Evolutionary conservation across 2,888 invertebrate genomes (phyloP).

Genomic region (Caenorhabditis plicata): DNA sequence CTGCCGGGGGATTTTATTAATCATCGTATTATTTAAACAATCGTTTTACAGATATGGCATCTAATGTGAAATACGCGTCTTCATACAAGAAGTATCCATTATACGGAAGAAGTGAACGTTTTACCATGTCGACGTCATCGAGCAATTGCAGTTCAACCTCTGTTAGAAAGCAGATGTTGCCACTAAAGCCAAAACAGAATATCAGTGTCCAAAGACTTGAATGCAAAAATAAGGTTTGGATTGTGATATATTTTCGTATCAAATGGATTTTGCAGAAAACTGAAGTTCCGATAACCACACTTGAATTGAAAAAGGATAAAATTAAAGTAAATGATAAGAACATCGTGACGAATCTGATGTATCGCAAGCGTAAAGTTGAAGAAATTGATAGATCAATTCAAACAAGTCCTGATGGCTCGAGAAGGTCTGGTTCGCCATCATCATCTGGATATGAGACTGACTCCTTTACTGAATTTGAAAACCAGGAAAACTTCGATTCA

Average conservation of each 20-base stretch:
- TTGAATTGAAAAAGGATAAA: conserved; percentile 30
- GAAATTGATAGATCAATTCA: conserved; percentile 1
- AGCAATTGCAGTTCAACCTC: background rate
- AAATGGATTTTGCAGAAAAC: conserved; percentile 7
- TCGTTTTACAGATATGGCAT: too few relatives aligned
- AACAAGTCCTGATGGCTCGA: background rate
- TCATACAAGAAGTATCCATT: too few relatives aligned
- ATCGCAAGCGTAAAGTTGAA: conserved; percentile 11
- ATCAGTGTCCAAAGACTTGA: conserved; percentile 16
- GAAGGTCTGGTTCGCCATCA: conserved; percentile 14
- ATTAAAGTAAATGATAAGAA: too few relatives aligned
- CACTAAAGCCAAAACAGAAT: conserved; percentile 19
- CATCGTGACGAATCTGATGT: conserved; percentile 10
- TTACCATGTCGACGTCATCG: background rate
- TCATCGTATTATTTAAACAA: too few relatives aligned
- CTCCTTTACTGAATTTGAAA: conserved; percentile 8
- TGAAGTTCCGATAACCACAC: conserved; percentile 18
- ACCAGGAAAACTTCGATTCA: conserved; percentile 21
- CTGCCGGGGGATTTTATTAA: too few relatives aligned
- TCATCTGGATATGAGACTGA: conserved; percentile 30
- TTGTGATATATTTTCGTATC: too few relatives aligned
- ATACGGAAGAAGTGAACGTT: too few relatives aligned
- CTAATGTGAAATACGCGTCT: too few relatives aligned
- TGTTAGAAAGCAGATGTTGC: conserved; percentile 20
- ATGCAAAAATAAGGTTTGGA: conserved; percentile 18